Evolutionary conservation across 2,113 vertebrate genomes (phyloP), one percentile per base, ranked within the genome.

Genomic region (Clarias batrachus): DNA sequence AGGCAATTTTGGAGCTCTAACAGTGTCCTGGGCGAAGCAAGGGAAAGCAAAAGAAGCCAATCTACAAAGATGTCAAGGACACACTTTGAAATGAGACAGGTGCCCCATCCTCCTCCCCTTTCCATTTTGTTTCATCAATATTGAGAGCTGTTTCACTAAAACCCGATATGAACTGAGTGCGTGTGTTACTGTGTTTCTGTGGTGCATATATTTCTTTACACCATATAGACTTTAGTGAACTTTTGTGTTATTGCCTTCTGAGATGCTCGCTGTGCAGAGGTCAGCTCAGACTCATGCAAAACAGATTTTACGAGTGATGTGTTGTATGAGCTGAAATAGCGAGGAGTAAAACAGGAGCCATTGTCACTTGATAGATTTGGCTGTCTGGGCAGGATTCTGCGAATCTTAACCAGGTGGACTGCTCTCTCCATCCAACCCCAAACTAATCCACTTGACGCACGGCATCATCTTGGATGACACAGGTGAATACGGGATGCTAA

Each of bases 401-500:
- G 93, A 94, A 94, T 93, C 89, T 82, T 86, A 88, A 41, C 91
- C 87, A 86, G 82, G 85, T 85, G 88, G 90, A 91, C 91, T 62
- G 85, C 76, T 60, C 87, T 70, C 88, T 82, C 57, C 87, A 86
- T 87, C 84, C 86, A 84, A 90, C 87, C 89, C 89, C 87, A 88
- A 90, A 86, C 89, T 88, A 86, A 87, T 89, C 89, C 85, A 83
- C 85, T 87, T 62, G 87, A 90, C 82, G 88, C 87, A 91, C 90
- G 90, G 89, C 90, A 92, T 94, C 93, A 93, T 92, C 91, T 86
- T 82, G 89, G 63, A 90, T 94, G 93, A 94, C 93, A 94, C 93
- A 94, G 93, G 93, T 91, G 91, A 93, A 94, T 94, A 93, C 91
- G 94, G 87, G 88, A 89, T 90, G 84, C n/a, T 91, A 87, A 89